These are phyloP conservation scores for Meandrusa payeni DNA, from an alignment of 2,888 invertebrate species.

Conservation along the genomic window DNA sequence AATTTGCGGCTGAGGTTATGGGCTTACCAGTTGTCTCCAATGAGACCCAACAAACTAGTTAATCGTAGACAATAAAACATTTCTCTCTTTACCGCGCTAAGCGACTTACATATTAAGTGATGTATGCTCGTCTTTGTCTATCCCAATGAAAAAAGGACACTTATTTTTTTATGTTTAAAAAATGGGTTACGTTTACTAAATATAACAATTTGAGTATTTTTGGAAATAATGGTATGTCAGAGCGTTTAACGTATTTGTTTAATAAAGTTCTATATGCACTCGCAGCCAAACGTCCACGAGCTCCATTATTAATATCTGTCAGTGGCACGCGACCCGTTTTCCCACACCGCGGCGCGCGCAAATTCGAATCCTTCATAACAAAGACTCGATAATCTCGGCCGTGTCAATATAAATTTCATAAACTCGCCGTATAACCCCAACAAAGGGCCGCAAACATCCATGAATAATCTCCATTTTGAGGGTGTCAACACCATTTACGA, in stretches of 20 bases:
- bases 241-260: slow-evolving; percentile 6
- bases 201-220: no score
- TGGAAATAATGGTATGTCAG: no score
- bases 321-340: slow-evolving; percentile 61
- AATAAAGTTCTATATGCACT: slow-evolving; percentile 5
- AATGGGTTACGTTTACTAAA: no score
- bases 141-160: no score
- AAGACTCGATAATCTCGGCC: slow-evolving; percentile 70
- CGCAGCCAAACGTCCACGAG: slow-evolving; percentile 28
- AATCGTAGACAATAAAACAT: no score
- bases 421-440: slow-evolving; percentile 64
- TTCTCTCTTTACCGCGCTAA: no score
- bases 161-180: no score
- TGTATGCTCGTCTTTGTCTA: no score
- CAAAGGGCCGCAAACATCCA: slow-evolving; percentile 72
- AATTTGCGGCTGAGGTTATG: no score
- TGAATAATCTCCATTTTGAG: slow-evolving; percentile 77
- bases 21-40: no score
- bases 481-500: slow-evolving; percentile 70
- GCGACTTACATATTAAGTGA: no score
- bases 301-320: slow-evolving; percentile 68
- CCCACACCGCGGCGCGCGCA: slow-evolving; percentile 42
- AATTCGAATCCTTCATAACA: slow-evolving; percentile 71
- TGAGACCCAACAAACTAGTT: no score
- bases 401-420: slow-evolving; percentile 77